These are phyloP conservation scores for Synanthedon myopaeformis DNA, from an alignment of 2,888 invertebrate species.

Conservation along the genomic window DNA sequence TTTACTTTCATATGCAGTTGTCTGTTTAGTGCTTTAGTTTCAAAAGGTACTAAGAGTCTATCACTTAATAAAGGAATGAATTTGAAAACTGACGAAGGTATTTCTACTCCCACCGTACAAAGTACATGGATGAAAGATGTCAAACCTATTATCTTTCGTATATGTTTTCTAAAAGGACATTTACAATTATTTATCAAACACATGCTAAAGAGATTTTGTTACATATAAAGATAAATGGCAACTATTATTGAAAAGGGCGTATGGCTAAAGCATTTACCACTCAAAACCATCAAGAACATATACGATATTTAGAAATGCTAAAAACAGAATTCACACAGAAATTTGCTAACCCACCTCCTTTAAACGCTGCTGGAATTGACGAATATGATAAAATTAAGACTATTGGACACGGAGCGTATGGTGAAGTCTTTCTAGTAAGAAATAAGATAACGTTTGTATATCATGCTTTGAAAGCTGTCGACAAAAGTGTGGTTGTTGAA, in stretches of 20 bases:
- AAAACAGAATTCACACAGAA: slow-evolving; percentile 40
- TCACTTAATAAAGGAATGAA: too few species aligned
- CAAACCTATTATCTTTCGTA: too few species aligned
- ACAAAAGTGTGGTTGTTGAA: slow-evolving; percentile 87
- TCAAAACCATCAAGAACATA: slow-evolving; percentile 42
- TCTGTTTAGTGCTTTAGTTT: too few species aligned
- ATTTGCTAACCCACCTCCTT: slow-evolving; percentile 16
- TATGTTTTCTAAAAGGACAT: too few species aligned
- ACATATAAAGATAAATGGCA: not conserved
- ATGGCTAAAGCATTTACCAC: slow-evolving; percentile 38
- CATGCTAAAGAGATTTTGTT: too few species aligned
- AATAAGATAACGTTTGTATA: slow-evolving; percentile 74
- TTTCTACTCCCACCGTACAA: too few species aligned
- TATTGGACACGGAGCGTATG: slow-evolving; percentile 91
- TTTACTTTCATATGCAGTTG: too few species aligned
- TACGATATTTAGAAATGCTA: slow-evolving; percentile 41
- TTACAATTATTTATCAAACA: too few species aligned
- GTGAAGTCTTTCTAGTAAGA: slow-evolving; percentile 82
- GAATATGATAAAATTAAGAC: slow-evolving; percentile 82
- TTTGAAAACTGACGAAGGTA: too few species aligned
- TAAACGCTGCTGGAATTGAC: slow-evolving; percentile 22
- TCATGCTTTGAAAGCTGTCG: slow-evolving; percentile 90
- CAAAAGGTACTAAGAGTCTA: too few species aligned
- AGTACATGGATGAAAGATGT: too few species aligned
- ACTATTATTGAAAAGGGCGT: slow-evolving; percentile 12